Evolutionary conservation across 1,140 invertebrate species (phyloP), one percentile per base, ranked within the genome.

Genomic region (Philopotamus ludificatus): DNA sequence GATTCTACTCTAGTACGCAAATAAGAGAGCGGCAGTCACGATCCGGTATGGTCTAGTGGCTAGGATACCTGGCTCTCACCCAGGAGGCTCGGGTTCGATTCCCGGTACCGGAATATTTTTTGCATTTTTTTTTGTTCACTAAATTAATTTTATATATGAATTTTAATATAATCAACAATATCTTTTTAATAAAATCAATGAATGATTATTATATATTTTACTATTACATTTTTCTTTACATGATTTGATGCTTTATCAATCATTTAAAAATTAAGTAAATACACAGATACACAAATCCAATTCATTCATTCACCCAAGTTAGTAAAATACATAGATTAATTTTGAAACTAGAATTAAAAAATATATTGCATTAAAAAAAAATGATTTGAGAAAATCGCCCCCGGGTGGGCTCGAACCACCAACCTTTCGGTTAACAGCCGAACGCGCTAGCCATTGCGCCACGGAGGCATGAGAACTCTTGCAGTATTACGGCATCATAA

Each of bases 41-140:
- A 4, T 81, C 78, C 82, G 81, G 82, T 84, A 83, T 84, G 80
- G 83, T 84, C 87, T 89, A 89, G 87, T 89, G 87, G 87, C 85
- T 89, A 89, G 87, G 87, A 89, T 89, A 89, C 84, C 86, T 87
- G 87, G 87, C 87, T 89, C 85, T 89, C 87, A 89, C 87, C 86
- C 86, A 86, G 86, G 83, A 87, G 87, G 86, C 86, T 86, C 85
- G 87, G 86, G 87, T 89, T 90, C 87, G 85, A 89, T 89, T 89
- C 87, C 87, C 87, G 86, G 88, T 87, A 88, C 85, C 85, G 87
- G 86, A 89, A 87, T 34, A 65, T 66, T 71, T 71, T 74, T 72
- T 76, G 74, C 65, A 22, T 15, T 49, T 60, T 68, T 49, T 45
- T 58, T 58, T 34, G 12, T 34, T 7, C 12, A 34, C 28, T 7